Conservation (phyloP, 2,797 vertebrate species). For the Loriculus beryllinus region DNA sequence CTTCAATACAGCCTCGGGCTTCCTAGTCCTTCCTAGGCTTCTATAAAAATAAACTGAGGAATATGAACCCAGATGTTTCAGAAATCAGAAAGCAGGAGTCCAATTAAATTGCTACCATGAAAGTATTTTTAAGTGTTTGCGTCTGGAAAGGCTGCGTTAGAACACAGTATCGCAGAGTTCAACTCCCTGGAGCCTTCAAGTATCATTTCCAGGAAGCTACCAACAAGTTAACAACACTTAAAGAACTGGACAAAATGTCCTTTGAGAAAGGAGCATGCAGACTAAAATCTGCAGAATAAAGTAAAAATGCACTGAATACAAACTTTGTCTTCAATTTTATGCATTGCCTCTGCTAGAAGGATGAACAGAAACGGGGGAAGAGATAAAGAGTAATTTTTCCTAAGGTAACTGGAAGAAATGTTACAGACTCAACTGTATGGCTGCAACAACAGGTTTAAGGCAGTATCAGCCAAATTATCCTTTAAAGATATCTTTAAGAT, state of each 20-base stretch:
- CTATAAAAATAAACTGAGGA: background rate
- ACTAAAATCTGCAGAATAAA: background rate
- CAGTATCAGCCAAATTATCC: background rate
- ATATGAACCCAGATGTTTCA: background rate
- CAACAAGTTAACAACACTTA: background rate
- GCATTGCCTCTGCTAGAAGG: background rate
- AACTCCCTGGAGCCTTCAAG: background rate
- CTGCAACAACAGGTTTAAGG: background rate
- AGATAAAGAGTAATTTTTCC: background rate
- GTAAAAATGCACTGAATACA: background rate
- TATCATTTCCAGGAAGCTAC: conserved; percentile 33
- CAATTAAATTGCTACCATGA: background rate
- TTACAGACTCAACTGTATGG: fast-evolving
- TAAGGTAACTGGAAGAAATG: background rate
- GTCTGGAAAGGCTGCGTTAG: background rate
- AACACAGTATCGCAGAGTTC: background rate
- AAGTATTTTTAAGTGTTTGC: background rate
- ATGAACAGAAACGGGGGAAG: background rate
- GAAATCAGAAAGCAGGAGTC: background rate
- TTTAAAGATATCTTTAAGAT: background rate
- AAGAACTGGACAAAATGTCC: conserved; percentile 39
- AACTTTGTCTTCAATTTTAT: background rate
- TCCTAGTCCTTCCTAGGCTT: background rate
- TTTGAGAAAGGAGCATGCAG: background rate
- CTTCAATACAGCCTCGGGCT: background rate